Evolutionary conservation across 2,797 vertebrate genomes (phyloP).

Genomic region (Muscicapa striata): DNA sequence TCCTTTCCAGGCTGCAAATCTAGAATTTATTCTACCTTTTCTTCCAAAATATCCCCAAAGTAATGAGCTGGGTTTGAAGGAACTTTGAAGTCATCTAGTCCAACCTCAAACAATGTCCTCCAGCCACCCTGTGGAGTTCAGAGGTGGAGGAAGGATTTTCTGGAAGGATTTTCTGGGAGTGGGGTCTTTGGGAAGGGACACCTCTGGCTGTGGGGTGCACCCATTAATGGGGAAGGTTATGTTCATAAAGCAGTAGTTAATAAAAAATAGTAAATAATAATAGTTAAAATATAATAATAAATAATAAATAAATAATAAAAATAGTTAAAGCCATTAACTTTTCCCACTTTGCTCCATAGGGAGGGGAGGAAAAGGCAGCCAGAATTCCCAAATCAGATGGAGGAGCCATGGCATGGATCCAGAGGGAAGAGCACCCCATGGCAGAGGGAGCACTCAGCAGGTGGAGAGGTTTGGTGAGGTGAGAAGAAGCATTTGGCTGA

Average conservation of each 20-base stretch:
- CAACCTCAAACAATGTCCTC: neutral
- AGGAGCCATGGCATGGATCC: neutral
- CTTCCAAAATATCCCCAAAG: neutral
- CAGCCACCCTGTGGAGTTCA: neutral
- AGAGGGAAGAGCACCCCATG: neutral
- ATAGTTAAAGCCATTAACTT: neutral
- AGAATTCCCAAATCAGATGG: fast-evolving
- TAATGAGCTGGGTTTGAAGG: neutral
- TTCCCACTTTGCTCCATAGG: neutral
- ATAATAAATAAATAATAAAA: too few relatives aligned
- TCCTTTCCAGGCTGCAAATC: neutral
- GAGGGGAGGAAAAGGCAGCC: neutral
- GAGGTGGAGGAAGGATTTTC: neutral
- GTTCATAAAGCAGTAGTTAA: neutral
- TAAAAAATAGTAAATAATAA: too few relatives aligned
- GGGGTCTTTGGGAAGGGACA: neutral
- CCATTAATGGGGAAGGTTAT: neutral
- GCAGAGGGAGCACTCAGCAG: neutral
- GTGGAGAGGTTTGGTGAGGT: fast-evolving
- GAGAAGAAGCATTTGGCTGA: neutral
- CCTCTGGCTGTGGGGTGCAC: fast-evolving
- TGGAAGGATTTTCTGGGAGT: fast-evolving
- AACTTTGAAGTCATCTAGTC: neutral
- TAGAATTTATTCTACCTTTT: neutral
- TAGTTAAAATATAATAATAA: too few relatives aligned